Conservation (phyloP, 1,140 invertebrate genomes). For the Ceratosolen solmsi region DNA sequence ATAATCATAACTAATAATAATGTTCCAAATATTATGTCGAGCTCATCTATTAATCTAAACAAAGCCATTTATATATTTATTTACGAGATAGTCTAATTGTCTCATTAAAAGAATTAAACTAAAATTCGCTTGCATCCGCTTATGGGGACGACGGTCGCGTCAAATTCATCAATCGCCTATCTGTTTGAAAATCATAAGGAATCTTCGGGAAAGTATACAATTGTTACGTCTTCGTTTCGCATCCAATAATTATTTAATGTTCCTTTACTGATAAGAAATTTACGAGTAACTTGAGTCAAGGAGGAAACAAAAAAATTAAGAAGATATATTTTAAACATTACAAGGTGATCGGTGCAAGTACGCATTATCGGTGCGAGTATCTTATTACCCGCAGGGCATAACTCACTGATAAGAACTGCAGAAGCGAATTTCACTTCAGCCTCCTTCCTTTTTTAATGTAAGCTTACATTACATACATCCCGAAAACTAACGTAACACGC, state of each 20-base stretch:
- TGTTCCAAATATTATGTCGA: not conserved
- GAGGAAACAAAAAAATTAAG: not conserved
- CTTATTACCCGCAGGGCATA: slow-evolving; percentile 26
- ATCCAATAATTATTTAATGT: not conserved
- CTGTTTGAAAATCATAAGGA: not conserved
- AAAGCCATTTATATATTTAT: not conserved
- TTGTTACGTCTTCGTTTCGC: not conserved
- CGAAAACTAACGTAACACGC: not conserved
- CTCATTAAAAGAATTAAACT: slow-evolving; percentile 2
- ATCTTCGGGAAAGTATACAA: not conserved
- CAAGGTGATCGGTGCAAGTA: slow-evolving; percentile 11
- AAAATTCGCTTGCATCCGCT: not conserved
- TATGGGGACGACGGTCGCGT: not conserved
- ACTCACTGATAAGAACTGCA: slow-evolving; percentile 27
- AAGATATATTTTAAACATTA: slow-evolving; percentile 17
- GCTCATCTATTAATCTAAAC: not conserved
- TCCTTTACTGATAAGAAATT: not conserved
- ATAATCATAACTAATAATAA: not conserved
- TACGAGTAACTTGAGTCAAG: not conserved
- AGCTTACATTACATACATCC: not conserved
- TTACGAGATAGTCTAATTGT: not conserved
- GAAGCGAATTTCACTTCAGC: slow-evolving; percentile 51
- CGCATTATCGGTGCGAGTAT: slow-evolving; percentile 28
- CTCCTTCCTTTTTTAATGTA: slow-evolving; percentile 23
- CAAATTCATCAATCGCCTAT: not conserved